Percentiles rank a stretch among this genome's conserved stretches.
Conservation (phyloP, 2,888 invertebrate species). For the Pammene aurita region DNA sequence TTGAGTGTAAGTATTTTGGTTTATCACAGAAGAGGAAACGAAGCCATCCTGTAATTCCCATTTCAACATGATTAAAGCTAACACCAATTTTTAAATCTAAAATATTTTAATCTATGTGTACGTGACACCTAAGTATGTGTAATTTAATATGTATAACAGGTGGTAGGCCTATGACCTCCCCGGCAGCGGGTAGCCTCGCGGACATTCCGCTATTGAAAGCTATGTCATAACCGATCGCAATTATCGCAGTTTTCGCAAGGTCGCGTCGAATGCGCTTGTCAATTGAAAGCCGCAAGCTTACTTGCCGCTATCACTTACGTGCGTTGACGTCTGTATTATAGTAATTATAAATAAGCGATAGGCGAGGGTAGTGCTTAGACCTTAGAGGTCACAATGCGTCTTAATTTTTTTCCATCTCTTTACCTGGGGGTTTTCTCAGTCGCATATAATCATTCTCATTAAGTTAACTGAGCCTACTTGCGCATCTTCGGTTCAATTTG, state of each 20-base stretch:
- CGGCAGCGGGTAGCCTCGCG: conserved; percentile 14
- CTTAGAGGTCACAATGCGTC: no score
- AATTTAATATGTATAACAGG: not conserved
- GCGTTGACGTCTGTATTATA: not conserved
- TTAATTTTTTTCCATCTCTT: no score
- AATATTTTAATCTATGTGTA: not conserved
- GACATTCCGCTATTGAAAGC: conserved; percentile 30
- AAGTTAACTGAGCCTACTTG: no score
- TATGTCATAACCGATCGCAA: conserved; percentile 35
- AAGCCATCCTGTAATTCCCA: no score
- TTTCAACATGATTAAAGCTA: no score
- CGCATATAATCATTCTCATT: no score
- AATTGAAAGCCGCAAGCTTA: conserved; percentile 3
- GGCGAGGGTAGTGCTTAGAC: no score
- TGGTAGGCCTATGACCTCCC: conserved; percentile 26
- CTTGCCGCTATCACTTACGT: not conserved
- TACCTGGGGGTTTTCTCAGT: no score
- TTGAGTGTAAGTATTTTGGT: no score
- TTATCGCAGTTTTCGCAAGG: conserved; percentile 40
- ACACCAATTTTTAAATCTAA: no score
- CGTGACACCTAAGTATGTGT: not conserved
- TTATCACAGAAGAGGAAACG: no score
- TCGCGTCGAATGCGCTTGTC: conserved; percentile 4
- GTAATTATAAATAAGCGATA: not conserved
- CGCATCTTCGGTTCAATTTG: no score